These are phyloP conservation scores for Bathynomus jamesi DNA, from an alignment of 1,140 invertebrate species.

Conservation along the genomic window DNA sequence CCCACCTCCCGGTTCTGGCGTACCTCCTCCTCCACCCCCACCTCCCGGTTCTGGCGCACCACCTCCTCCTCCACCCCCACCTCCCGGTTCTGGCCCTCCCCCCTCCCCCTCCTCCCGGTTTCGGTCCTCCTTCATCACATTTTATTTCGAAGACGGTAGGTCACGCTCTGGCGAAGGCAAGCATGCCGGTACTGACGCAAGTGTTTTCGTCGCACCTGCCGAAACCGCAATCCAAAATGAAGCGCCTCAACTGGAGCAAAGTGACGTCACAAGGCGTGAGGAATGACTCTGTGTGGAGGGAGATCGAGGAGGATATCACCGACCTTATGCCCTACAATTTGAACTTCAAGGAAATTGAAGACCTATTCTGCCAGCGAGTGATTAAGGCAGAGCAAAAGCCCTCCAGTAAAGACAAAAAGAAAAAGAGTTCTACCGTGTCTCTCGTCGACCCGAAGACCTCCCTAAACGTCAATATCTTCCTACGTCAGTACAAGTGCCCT, in stretches of 20 bases:
- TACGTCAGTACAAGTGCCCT: constrained; percentile 91
- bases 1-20: not conserved
- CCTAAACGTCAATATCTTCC: constrained; percentile 93
- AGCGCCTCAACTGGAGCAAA: constrained; percentile 89
- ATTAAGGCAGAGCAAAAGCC: constrained; percentile 42
- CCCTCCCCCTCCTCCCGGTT: not conserved
- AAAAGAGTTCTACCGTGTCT: constrained; percentile 46
- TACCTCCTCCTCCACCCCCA: not conserved
- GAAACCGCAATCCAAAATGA: constrained; percentile 81
- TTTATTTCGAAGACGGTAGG: not conserved
- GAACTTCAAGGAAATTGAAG: constrained; percentile 67
- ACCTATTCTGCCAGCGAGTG: constrained; percentile 61
- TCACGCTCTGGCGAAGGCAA: not conserved
- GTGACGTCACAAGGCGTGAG: constrained; percentile 52
- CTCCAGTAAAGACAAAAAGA: not conserved
- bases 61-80: constrained; percentile 22
- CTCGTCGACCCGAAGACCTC: constrained; percentile 86
- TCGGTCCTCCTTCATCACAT: not conserved
- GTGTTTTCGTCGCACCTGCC: constrained; percentile 50
- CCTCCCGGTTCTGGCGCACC: constrained; percentile 15
- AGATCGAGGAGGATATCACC: constrained; percentile 12
- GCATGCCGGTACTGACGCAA: not conserved
- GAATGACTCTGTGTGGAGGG: constrained; percentile 19
- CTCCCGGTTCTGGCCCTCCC: not conserved
- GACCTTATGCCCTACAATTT: constrained; percentile 4